Conservation (phyloP, 1,140 invertebrate genomes). For the Tigriopus japonicus region DNA sequence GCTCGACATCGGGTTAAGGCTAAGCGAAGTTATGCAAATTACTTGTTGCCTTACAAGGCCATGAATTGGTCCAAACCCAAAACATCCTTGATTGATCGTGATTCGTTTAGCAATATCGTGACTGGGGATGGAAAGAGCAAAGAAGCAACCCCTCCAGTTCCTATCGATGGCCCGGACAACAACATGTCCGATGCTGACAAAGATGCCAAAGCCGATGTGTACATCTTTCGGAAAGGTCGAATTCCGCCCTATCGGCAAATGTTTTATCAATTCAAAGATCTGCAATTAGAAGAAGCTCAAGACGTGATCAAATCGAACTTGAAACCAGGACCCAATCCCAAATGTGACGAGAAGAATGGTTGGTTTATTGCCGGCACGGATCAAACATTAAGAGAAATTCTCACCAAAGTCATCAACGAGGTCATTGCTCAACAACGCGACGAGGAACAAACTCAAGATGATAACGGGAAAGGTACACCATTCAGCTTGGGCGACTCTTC, state of each 20-base stretch:
- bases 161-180: background rate
- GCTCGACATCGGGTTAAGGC: conserved; percentile 33
- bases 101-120: background rate
- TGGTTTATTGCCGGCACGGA: conserved; percentile 50
- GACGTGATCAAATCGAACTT: conserved; percentile 43
- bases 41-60: conserved; percentile 32
- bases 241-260: conserved; percentile 54
- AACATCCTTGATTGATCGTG: conserved; percentile 9
- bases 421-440: conserved; percentile 7
- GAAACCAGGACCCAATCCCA: conserved; percentile 37
- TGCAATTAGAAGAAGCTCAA: conserved; percentile 56
- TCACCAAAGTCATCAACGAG: conserved; percentile 37
- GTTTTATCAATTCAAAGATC: conserved; percentile 47
- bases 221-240: conserved; percentile 43
- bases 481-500: conserved; percentile 18
- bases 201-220: conserved; percentile 26
- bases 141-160: background rate
- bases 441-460: background rate
- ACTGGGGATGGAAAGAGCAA: background rate
- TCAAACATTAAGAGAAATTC: conserved; percentile 43
- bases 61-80: conserved; percentile 14
- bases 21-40: conserved; percentile 33
- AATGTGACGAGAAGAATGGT: conserved; percentile 48
- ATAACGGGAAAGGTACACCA: conserved; percentile 16
- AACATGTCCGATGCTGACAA: conserved; percentile 13